These are phyloP conservation scores for Drosophila kambysellisi DNA, from an alignment of 2,888 invertebrate genomes.

Conservation along the genomic window DNA sequence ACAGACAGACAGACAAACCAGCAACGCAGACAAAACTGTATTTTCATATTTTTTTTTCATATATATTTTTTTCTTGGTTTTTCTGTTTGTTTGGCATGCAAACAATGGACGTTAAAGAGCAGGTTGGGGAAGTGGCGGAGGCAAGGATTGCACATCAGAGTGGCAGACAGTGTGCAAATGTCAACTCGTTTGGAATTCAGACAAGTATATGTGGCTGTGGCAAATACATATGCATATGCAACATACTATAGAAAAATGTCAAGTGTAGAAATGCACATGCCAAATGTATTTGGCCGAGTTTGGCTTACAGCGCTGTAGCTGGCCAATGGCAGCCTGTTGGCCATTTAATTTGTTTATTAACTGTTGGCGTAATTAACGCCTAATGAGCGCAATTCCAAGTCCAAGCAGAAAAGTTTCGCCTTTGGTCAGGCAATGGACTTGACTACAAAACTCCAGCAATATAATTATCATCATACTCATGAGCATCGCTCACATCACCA, in stretches of 20 bases:
- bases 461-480: constrained; percentile 22
- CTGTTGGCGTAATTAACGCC: constrained; percentile 54
- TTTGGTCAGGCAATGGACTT: constrained; percentile 42
- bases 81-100: constrained; percentile 40
- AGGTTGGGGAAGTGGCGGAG: background rate
- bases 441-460: constrained; percentile 33
- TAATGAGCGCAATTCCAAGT: constrained; percentile 43
- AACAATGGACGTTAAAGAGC: constrained; percentile 46
- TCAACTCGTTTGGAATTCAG: constrained; percentile 70
- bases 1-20: constrained; percentile 30
- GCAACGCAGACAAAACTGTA: constrained; percentile 58
- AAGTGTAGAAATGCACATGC: constrained; percentile 50
- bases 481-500: constrained; percentile 14
- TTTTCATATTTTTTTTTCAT: constrained; percentile 16
- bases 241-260: constrained; percentile 26
- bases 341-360: constrained; percentile 69
- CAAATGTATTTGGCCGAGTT: constrained; percentile 51
- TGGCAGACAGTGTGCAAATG: constrained; percentile 80
- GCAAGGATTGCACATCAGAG: constrained; percentile 66
- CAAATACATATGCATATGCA: constrained; percentile 18
- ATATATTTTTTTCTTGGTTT: constrained; percentile 3
- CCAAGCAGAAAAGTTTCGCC: constrained; percentile 38
- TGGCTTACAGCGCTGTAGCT: constrained; percentile 6
- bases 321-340: constrained; percentile 53
- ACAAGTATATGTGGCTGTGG: constrained; percentile 44